Conservation (phyloP, 2,888 invertebrate genomes). For the Caenorhabditis sp. region DNA sequence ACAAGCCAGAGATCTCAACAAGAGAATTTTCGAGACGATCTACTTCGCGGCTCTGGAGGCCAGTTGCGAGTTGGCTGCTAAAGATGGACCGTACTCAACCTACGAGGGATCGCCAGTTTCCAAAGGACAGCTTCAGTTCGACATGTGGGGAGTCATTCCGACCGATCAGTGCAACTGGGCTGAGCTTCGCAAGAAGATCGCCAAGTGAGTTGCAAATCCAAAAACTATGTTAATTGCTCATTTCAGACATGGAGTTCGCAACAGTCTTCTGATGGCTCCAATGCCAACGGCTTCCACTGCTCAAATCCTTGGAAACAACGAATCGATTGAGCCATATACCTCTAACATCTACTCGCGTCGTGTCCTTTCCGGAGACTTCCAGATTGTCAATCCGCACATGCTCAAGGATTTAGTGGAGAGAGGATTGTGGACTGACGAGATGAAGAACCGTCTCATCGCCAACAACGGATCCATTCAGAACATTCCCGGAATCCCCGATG, state of each 20-base stretch:
- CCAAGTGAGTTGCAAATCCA: conserved; percentile 85
- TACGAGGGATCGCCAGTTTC: conserved; percentile 95
- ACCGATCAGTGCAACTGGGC: conserved; percentile 90
- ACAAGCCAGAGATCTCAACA: conserved; percentile 91
- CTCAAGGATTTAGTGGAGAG: conserved; percentile 93
- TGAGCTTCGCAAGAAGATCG: conserved; percentile 90
- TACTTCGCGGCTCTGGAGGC: conserved; percentile 98
- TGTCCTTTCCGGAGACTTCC: conserved; percentile 90
- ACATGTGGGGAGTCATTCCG: conserved; percentile 94
- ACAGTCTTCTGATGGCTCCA: conserved; percentile 94
- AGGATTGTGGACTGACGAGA: conserved; percentile 94
- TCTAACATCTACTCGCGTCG: conserved; percentile 96
- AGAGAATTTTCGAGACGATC: conserved; percentile 97
- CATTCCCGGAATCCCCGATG: conserved; percentile 81
- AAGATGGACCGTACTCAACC: conserved; percentile 89
- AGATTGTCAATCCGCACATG: conserved; percentile 95
- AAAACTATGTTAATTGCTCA: not conserved
- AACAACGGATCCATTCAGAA: conserved; percentile 93
- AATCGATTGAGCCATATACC: conserved; percentile 98
- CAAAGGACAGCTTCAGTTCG: conserved; percentile 95
- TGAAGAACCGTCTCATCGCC: conserved; percentile 95
- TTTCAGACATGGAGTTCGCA: conserved; percentile 90
- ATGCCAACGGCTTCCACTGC: conserved; percentile 99
- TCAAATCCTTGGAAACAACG: conserved; percentile 98
- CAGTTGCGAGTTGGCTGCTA: conserved; percentile 94